Percentiles rank a stretch among this genome's conserved stretches.
These are phyloP conservation scores for Protomyctophum bolini DNA, from an alignment of 2,113 vertebrate genomes.

Conservation along the genomic window DNA sequence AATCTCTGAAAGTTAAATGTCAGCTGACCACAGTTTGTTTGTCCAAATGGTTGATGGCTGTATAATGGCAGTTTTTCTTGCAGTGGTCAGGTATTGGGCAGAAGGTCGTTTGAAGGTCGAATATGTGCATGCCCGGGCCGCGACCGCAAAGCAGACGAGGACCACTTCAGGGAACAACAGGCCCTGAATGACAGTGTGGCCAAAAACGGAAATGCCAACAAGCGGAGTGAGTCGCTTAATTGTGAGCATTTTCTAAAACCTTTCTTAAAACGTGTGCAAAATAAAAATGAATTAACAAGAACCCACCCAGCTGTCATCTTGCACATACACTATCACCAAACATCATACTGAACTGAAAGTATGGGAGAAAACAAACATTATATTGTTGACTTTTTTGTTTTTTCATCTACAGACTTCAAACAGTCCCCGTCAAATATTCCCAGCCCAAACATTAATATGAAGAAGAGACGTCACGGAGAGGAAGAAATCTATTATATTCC, in stretches of 20 bases:
- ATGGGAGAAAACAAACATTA: not conserved
- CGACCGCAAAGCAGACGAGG: constrained; percentile 95
- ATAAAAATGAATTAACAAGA: too few species aligned
- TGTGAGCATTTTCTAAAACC: not conserved
- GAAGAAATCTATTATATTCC: constrained; percentile 95
- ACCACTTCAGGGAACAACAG: constrained; percentile 95
- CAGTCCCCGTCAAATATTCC: constrained; percentile 89
- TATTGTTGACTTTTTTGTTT: constrained; percentile 13
- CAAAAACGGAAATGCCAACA: constrained; percentile 87
- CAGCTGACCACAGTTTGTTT: not conserved
- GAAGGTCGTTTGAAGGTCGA: constrained; percentile 84
- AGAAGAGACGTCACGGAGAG: constrained; percentile 91
- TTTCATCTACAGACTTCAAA: constrained; percentile 86
- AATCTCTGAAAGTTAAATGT: too few species aligned
- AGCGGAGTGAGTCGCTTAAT: constrained; percentile 83
- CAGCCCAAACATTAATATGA: constrained; percentile 82
- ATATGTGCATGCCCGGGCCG: constrained; percentile 97
- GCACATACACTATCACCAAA: too few species aligned
- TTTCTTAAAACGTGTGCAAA: not conserved
- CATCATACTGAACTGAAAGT: not conserved
- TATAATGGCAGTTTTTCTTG: constrained; percentile 17
- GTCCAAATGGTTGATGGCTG: not conserved
- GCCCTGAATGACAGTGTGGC: constrained; percentile 87
- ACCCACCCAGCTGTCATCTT: too few species aligned
- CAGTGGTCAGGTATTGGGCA: constrained; percentile 82